Base-by-base conservation (phyloP, 2,113 vertebrate genomes). In the Nothocercus nigrocapillus region DNA sequence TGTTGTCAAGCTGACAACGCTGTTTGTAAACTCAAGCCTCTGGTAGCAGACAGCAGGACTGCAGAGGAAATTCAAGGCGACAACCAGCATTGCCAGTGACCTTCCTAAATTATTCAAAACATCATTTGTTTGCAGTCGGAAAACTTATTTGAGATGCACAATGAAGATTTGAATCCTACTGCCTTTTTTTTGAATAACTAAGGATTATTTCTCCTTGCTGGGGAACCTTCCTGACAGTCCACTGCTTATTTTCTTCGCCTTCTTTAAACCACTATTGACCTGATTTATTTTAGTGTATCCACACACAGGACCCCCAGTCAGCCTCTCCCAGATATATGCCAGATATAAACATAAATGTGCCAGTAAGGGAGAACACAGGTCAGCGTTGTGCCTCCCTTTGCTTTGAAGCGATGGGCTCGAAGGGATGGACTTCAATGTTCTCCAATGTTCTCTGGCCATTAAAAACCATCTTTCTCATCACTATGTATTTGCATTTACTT, bases 61-160 rank as follows among this genome's bases (percentile, higher is more conserved):
- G 73, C 73, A 79, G 73, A 86, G 24, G 66, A 79, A 76, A 96
- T 73, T 68, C 82, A 79, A 75, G 66, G 85, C 62, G 83, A 75
- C 62, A 79, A 70, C 30, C 88, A 86, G 81, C 90, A 66, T 18
- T 90, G 47, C 21, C 82, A 73, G 53, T 66, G 95, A 92, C 93
- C 94, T 96, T 92, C 88, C 73, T 95, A 79, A 94, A 95, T 96
- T 94, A 95, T 90, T 93, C 85, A 93, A 36, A 40, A 76, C 5
- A 24, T 87, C 88, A 86, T 88, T 93, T 86, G 38, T 88, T 79
- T 90, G 38, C 93, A 86, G 73, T 42, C 53, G 84, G 53, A 91
- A 79, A 85, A 82, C 54, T 90, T 61, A n/a, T 67, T 89, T 69
- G 74, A 93, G 92, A 42, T 78, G 84, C 54, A 54, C 34, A 36